Evolutionary conservation across 2,888 invertebrate species (phyloP).

Genomic region (Drosophila falleni): DNA sequence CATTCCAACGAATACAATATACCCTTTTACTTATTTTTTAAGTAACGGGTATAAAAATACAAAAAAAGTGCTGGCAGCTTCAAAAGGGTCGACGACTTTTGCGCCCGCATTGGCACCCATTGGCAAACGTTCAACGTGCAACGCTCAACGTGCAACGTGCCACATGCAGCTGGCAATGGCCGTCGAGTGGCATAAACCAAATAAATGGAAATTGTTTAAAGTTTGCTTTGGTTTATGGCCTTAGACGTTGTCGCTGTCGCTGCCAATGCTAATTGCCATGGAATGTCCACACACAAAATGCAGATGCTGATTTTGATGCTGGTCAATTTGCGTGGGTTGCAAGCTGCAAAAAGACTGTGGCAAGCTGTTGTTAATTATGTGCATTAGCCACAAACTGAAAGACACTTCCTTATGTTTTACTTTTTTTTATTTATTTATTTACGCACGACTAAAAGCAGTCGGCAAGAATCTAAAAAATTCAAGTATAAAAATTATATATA

Average conservation of each 20-base stretch:
- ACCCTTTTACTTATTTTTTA: too few relatives aligned
- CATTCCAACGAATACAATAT: too few relatives aligned
- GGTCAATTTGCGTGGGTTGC: slow-evolving; percentile 62
- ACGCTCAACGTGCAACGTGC: slow-evolving; percentile 45
- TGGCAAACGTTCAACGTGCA: slow-evolving; percentile 41
- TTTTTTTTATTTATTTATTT: too few relatives aligned
- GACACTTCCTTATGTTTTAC: slow-evolving; percentile 5
- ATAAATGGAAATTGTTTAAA: slow-evolving; percentile 82
- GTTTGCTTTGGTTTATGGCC: slow-evolving; percentile 80
- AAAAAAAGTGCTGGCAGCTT: slow-evolving; percentile 51
- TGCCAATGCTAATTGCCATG: slow-evolving; percentile 76
- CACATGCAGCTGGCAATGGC: slow-evolving; percentile 75
- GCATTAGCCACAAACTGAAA: not conserved
- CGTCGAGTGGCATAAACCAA: slow-evolving; percentile 73
- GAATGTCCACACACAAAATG: slow-evolving; percentile 66
- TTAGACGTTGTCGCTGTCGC: slow-evolving; percentile 48
- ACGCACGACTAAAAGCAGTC: too few relatives aligned
- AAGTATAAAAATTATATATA: too few relatives aligned
- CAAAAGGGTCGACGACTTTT: slow-evolving; percentile 77
- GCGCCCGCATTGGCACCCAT: slow-evolving; percentile 77
- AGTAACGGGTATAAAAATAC: too few relatives aligned
- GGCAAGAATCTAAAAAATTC: too few relatives aligned
- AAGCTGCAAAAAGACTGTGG: slow-evolving; percentile 1
- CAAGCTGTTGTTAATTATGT: slow-evolving; percentile 11
- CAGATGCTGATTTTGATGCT: slow-evolving; percentile 39